Evolutionary conservation across 2,113 vertebrate species (phyloP).

Genomic region (Ptychochromis oligacanthus): DNA sequence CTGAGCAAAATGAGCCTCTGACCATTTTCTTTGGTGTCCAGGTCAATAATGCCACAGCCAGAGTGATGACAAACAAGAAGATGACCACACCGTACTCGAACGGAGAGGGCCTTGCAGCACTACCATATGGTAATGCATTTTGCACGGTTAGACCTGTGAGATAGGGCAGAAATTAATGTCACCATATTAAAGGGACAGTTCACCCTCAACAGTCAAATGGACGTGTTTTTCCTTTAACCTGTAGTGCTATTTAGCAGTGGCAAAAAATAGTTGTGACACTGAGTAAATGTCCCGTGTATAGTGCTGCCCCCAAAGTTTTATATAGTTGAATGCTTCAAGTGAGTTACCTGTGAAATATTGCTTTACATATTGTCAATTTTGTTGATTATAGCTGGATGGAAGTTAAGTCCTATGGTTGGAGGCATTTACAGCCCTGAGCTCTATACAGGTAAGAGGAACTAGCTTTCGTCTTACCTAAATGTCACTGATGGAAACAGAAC

Average conservation of each 20-base stretch:
- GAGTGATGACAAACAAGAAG: constrained; percentile 99
- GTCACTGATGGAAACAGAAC: neutral
- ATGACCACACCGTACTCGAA: constrained; percentile 94
- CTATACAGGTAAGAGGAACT: constrained; percentile 87
- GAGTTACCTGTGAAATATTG: neutral
- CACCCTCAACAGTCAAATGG: too few relatives aligned
- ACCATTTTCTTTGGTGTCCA: constrained; percentile 72
- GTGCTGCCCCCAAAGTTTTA: neutral
- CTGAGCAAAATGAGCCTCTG: neutral
- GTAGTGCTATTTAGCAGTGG: too few relatives aligned
- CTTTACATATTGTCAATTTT: neutral
- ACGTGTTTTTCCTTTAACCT: too few relatives aligned
- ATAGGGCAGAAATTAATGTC: neutral
- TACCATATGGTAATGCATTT: constrained; percentile 79
- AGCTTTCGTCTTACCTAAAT: neutral
- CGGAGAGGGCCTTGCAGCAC: constrained; percentile 81
- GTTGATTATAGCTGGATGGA: constrained; percentile 89
- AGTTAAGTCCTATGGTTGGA: constrained; percentile 97
- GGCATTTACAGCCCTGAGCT: constrained; percentile 99
- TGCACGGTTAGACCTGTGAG: neutral
- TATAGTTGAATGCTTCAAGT: too few relatives aligned
- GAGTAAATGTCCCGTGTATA: neutral
- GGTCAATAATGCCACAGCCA: constrained; percentile 98
- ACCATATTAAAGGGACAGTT: neutral
- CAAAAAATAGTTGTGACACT: neutral